Percentiles rank a stretch among this genome's conserved stretches.
Conservation (phyloP, 2,113 vertebrate species). For the Bungarus multicinctus region DNA sequence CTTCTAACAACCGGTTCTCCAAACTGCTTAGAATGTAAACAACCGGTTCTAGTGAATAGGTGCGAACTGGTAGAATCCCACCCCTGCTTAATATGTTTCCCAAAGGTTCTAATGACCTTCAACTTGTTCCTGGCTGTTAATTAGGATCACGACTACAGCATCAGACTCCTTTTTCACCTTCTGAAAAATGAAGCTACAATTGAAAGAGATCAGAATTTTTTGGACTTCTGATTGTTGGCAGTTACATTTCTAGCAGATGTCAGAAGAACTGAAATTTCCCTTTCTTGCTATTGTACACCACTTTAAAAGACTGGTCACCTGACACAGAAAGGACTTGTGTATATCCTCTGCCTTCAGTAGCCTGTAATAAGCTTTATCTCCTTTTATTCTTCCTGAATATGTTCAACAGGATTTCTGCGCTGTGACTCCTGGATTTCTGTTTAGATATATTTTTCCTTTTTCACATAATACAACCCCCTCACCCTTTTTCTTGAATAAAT, state of each 20-base stretch:
- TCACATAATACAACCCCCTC: neutral
- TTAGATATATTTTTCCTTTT: neutral
- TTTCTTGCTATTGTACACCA: neutral
- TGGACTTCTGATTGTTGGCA: neutral
- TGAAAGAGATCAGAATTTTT: neutral
- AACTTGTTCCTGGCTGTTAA: neutral
- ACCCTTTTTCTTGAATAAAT: neutral
- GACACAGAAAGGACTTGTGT: neutral
- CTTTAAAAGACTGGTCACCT: neutral
- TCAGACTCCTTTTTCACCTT: neutral
- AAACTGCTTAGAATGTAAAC: too few species aligned
- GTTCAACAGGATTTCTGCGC: neutral
- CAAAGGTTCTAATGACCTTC: neutral
- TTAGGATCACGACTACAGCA: neutral
- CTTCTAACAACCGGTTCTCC: too few species aligned
- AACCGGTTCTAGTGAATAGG: too few species aligned
- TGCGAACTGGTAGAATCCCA: too few species aligned
- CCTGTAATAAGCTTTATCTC: neutral
- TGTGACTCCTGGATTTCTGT: neutral
- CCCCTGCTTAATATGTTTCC: neutral
- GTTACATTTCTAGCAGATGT: neutral
- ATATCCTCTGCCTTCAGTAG: neutral
- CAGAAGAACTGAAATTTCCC: neutral
- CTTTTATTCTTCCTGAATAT: neutral
- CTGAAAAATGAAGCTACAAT: neutral